Evolutionary conservation across 2,113 vertebrate species (phyloP), one percentile per base, ranked within the genome.

Genomic region (Panurus biarmicus): DNA sequence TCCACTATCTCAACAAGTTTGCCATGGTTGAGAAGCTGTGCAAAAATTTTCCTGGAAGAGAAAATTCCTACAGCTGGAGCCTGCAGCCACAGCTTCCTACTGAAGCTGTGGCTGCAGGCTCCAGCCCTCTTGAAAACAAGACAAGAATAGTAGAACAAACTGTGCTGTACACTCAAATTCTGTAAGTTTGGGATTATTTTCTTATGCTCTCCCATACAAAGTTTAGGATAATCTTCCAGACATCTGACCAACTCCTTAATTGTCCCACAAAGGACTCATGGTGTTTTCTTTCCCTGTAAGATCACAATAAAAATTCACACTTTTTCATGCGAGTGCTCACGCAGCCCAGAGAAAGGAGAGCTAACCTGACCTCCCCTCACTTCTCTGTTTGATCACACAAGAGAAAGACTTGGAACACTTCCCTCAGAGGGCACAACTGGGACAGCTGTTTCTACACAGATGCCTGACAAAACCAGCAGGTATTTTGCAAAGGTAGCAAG

Each of bases 321-420:
- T 15, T 58, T 75, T 47, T 28, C 19, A 35, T 23, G 21, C 7
- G n/a, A 57, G 19, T 17, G 38, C 24, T 67, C 35, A 38, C 2
- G 0, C 18, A 28, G 8, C 7, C 16, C n/a, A 38, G 18, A 51
- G 31, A 44, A 75, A n/a, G 11, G 35, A 77, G 26, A 84, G 14
- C 44, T 8, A 45, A 15, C 16, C 8, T 50, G 35, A 74, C 4
- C 15, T 14, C 12, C 4, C 3, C 13, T 13, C 8, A 7, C 14
- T 29, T 26, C 53, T 1, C 0, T 19, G 2, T 75, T 72, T 67
- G 65, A 38, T 38, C 2, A 2, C 40, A 56, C 6, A 2, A 0
- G 2, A 42, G 20, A 76, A 21, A 56, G n/a, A 19, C 10, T 51
- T 48, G 15, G 36, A 18, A 23, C 7, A 25, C 21, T 20, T 44